Evolutionary conservation across 2,888 invertebrate species (phyloP).

Genomic region (Arctia plantaginis): DNA sequence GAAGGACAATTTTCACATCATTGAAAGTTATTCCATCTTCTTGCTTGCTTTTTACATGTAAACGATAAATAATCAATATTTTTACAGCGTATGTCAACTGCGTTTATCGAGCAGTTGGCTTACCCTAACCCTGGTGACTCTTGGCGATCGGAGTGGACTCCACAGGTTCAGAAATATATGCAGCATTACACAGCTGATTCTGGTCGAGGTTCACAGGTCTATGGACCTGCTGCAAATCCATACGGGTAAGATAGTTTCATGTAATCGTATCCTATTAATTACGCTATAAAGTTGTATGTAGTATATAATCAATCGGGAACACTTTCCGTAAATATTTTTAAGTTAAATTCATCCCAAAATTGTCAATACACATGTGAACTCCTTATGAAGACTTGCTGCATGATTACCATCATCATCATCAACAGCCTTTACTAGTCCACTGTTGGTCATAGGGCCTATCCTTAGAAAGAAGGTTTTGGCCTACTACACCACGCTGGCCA

Average conservation of each 20-base stretch:
- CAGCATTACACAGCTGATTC: conserved; percentile 85
- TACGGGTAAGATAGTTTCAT: conserved; percentile 68
- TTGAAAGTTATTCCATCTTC: not conserved
- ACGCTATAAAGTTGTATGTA: too few species aligned
- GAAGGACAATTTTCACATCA: too few species aligned
- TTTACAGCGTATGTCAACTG: conserved; percentile 81
- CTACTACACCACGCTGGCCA: too few species aligned
- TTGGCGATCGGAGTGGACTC: conserved; percentile 85
- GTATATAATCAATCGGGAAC: too few species aligned
- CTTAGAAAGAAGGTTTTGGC: too few species aligned
- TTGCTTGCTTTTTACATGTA: not conserved
- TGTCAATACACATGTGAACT: not conserved
- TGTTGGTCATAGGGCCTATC: too few species aligned
- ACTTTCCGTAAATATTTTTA: not conserved
- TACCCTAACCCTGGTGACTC: conserved; percentile 84
- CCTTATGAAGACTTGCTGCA: not conserved
- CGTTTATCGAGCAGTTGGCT: conserved; percentile 82
- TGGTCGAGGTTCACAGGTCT: conserved; percentile 82
- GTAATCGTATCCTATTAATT: not conserved
- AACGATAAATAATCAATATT: not conserved
- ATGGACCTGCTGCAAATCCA: conserved; percentile 76
- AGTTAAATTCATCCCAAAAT: not conserved
- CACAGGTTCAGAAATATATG: conserved; percentile 83
- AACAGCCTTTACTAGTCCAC: too few species aligned
- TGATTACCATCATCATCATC: too few species aligned